Evolutionary conservation across 1,140 invertebrate species (phyloP).

Genomic region (Tachypleus tridentatus): DNA sequence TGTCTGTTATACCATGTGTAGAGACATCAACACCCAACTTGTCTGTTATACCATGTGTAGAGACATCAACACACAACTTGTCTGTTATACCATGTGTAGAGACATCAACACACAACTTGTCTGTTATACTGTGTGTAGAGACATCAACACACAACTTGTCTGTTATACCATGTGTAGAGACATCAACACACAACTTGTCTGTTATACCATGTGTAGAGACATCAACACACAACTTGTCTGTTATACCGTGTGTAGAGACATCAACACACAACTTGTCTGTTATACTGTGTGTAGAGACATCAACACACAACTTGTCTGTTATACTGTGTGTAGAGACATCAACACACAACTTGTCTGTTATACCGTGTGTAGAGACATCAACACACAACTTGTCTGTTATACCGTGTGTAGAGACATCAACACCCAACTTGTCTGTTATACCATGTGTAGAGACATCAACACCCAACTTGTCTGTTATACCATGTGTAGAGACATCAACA

Average conservation of each 20-base stretch:
- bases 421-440: not conserved
- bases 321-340: not conserved
- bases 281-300: not conserved
- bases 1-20: not conserved
- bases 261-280: not conserved
- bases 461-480: not conserved
- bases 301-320: not conserved
- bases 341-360: not conserved
- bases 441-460: not conserved
- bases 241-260: not conserved
- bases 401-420: not conserved
- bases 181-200: not conserved
- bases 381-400: not conserved
- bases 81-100: slow-evolving; percentile 2
- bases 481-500: not conserved
- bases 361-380: not conserved
- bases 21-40: not conserved
- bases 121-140: not conserved
- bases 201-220: slow-evolving; percentile 1
- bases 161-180: not conserved
- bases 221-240: not conserved
- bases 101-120: not conserved
- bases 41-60: not conserved
- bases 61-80: not conserved
- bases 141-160: not conserved